These are phyloP conservation scores for Sphaerophoria taeniata DNA, from an alignment of 2,888 invertebrate genomes.

Conservation along the genomic window DNA sequence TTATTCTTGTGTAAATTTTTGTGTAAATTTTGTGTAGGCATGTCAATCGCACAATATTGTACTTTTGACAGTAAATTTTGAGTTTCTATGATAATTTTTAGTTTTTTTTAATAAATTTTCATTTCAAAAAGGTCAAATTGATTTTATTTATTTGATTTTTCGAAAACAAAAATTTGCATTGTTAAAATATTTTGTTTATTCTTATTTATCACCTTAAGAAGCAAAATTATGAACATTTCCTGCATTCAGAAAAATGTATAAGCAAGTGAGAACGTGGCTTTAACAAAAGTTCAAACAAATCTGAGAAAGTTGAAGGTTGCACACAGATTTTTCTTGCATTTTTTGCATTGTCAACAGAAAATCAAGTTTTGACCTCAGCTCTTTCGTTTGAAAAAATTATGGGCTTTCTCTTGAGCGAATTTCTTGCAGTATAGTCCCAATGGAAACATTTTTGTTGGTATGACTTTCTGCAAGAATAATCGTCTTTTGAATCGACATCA, in stretches of 20 bases:
- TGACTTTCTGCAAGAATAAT: too few relatives aligned
- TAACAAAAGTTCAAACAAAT: slow-evolving; percentile 19
- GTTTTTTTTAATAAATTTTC: background rate
- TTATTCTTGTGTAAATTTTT: slow-evolving; percentile 26
- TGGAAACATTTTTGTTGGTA: background rate
- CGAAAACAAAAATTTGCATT: slow-evolving; percentile 27
- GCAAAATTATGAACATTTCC: slow-evolving; percentile 26
- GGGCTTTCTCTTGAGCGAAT: background rate
- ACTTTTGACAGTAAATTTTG: slow-evolving; percentile 14
- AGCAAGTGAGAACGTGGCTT: background rate
- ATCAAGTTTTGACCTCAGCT: background rate
- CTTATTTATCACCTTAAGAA: background rate
- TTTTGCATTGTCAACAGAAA: too few relatives aligned
- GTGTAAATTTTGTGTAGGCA: slow-evolving; percentile 28
- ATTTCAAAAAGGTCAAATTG: slow-evolving; percentile 25
- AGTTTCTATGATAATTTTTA: too few relatives aligned
- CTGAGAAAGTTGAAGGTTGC: background rate
- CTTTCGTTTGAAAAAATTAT: background rate
- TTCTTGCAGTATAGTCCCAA: too few relatives aligned
- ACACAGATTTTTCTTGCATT: background rate
- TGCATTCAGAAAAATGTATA: background rate
- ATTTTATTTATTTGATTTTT: too few relatives aligned
- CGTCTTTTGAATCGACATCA: background rate
- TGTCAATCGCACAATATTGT: slow-evolving; percentile 3
- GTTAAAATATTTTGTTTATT: slow-evolving; percentile 4